Evolutionary conservation across 2,888 invertebrate genomes (phyloP), one percentile per base, ranked within the genome.

Genomic region (Himalopsyche tibetana): DNA sequence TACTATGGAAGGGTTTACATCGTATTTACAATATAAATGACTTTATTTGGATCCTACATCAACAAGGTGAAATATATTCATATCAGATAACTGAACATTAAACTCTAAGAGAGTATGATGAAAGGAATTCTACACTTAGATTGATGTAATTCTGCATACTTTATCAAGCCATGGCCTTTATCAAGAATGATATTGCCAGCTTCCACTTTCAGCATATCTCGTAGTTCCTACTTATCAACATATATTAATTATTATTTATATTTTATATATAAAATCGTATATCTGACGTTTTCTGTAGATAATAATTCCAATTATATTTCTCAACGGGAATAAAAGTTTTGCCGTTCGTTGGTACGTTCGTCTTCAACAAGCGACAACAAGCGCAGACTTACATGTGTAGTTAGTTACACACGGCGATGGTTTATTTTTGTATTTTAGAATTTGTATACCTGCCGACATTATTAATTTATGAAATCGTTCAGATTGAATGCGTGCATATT

Each of bases 241-340:
- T 40, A 45, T 9, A 63, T 6, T 8, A n/a, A n/a, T n/a, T n/a
- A n/a, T n/a, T 63, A 63, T 2, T 2, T 17, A n/a, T 56, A 56
- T 28, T 28, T 2, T 63, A 63, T 19, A 63, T 19, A 19, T 63
- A 63, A 63, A 63, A 63, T 63, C 63, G n/a, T 11, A 63, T 19
- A 19, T 8, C 9, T 19, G 19, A 19, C 19, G 63, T 63, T 63
- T 63, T 15, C 63, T 51, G 3, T 51, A 6, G 8, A 63, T 19
- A 19, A 63, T 63, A 63, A 63, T 63, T 19, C 8, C 63, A 63
- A 63, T 63, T 63, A 19, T 19, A 63, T 63, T 63, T 63, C 19
- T 2, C 11, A 4, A 5, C 56, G n/a, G 56, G 56, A 5, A 51
- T 4, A 51, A 15, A 15, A 5, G 15, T 2, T 51, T 51, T 15